These are phyloP conservation scores for Ametastegia equiseti DNA, from an alignment of 2,888 invertebrate genomes.

Conservation along the genomic window DNA sequence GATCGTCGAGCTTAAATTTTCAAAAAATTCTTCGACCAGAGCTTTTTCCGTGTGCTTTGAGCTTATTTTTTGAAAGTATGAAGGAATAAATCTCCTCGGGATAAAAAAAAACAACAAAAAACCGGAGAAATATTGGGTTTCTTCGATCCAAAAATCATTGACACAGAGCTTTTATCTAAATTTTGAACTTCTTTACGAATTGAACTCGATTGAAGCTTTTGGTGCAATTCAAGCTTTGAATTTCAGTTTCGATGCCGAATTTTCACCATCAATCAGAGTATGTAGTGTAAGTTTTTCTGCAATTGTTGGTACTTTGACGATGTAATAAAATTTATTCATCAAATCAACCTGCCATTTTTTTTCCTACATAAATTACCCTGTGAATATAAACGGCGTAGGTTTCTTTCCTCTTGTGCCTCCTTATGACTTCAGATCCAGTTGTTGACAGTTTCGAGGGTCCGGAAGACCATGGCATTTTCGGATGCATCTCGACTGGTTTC, in stretches of 20 bases:
- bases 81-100: too few species aligned
- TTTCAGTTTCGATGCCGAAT: too few species aligned
- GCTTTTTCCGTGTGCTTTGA: neutral
- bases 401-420: conserved; percentile 74
- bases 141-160: neutral
- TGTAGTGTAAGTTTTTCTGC: too few species aligned
- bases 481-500: neutral
- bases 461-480: neutral
- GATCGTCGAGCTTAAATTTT: neutral
- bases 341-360: neutral
- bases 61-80: neutral
- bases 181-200: neutral
- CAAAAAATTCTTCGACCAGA: neutral
- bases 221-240: too few species aligned
- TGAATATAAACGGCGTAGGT: conserved; percentile 79
- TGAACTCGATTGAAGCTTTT: too few species aligned
- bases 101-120: too few species aligned
- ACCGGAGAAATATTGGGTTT: too few species aligned
- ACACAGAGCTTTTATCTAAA: neutral
- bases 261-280: neutral
- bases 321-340: too few species aligned
- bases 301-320: too few species aligned
- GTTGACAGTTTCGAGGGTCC: neutral
- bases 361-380: conserved; percentile 68
- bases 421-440: neutral